Evolutionary conservation across 2,113 vertebrate species (phyloP).

Genomic region (Camelus dromedarius): DNA sequence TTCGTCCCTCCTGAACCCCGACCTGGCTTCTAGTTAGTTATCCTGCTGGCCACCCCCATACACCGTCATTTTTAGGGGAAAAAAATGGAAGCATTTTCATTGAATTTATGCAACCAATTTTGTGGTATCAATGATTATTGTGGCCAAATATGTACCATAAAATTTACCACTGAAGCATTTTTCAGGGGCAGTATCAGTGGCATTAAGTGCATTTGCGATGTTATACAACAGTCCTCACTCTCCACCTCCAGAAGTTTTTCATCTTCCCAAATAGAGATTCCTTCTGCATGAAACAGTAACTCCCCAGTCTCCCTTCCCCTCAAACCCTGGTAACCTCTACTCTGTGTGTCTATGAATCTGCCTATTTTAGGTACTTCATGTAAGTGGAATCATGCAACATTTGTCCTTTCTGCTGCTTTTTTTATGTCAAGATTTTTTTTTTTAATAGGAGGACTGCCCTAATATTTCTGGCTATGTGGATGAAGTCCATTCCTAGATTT

Average conservation of each 20-base stretch:
- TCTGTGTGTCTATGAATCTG: not conserved
- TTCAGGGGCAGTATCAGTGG: not conserved
- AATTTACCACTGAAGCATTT: not conserved
- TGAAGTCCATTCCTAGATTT: not conserved
- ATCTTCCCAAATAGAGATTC: not conserved
- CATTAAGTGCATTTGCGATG: not conserved
- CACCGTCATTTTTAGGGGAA: not conserved
- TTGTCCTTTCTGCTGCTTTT: not conserved
- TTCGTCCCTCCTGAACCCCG: not conserved
- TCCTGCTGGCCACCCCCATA: not conserved
- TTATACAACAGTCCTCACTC: not conserved
- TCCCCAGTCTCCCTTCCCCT: not conserved
- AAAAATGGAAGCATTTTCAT: not conserved
- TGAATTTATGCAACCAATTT: not conserved
- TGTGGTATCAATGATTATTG: not conserved
- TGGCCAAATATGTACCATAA: not conserved
- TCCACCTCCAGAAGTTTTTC: not conserved
- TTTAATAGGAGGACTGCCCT: not conserved
- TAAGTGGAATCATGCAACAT: not conserved
- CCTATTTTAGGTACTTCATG: not conserved
- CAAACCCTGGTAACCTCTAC: not conserved
- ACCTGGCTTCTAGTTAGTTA: not conserved
- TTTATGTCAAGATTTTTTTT: not conserved
- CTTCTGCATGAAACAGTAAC: not conserved
- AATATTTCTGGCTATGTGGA: not conserved